A percentile compares a stretch with the other conserved stretches of the same genome.
phyloP scores from a whole-genome alignment of 1,140 invertebrate species.

The Habropoda laboriosa region DNA sequence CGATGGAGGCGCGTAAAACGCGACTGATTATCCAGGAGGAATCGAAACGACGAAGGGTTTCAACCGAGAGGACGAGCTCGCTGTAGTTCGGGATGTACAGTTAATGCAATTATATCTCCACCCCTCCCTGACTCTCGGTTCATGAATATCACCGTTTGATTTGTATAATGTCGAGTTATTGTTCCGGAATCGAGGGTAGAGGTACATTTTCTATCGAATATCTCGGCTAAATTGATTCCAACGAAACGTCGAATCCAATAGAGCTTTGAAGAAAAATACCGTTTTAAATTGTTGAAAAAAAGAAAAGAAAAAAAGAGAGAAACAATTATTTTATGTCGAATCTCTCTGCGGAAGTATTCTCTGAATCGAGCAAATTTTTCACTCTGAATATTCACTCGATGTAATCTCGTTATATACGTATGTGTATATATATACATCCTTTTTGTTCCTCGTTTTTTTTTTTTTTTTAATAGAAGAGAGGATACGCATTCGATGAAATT shows the following conservation, averaged over 20 bases:
- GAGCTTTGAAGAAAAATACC: not conserved
- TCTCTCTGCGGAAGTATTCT: not conserved
- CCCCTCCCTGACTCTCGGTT: conserved; percentile 57
- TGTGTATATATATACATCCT: not conserved
- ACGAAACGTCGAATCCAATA: not conserved
- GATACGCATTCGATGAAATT: not conserved
- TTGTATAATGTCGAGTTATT: conserved; percentile 69
- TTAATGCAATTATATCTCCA: conserved; percentile 64
- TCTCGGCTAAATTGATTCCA: conserved; percentile 13
- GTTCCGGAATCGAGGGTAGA: conserved; percentile 56
- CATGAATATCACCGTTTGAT: conserved; percentile 69
- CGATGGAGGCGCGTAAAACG: conserved; percentile 56
- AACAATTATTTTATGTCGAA: not conserved
- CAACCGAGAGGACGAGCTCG: conserved; percentile 31
- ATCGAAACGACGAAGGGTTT: conserved; percentile 56
- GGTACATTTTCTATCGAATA: conserved; percentile 47
- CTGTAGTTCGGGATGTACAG: conserved; percentile 54
- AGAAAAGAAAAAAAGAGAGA: not conserved
- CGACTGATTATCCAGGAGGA: conserved; percentile 59
- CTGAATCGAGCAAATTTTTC: not conserved
- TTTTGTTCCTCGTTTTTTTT: not conserved
- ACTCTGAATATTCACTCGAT: not conserved
- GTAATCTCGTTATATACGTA: not conserved
- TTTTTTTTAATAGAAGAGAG: no score
- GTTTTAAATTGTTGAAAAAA: not conserved